phyloP scores from a whole-genome alignment of 2,113 vertebrate species.

The Petrocephalus microphthalmus region DNA sequence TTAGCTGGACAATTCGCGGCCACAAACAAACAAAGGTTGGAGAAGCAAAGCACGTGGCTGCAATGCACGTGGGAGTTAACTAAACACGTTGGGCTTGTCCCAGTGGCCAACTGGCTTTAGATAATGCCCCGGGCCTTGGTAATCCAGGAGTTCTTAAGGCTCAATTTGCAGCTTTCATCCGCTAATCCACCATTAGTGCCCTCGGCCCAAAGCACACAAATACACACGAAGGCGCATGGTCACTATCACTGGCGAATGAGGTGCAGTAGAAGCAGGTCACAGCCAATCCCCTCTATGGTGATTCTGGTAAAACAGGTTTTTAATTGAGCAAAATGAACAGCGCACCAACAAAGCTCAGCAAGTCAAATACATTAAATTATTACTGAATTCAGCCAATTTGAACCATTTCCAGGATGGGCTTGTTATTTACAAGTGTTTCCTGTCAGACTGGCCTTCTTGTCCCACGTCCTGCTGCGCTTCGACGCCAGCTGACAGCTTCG shows the following conservation, averaged over 20 bases:
- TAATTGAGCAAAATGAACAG: background rate
- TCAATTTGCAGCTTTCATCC: conserved; percentile 17
- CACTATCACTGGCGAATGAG: background rate
- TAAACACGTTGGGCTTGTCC: background rate
- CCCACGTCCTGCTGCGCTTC: background rate
- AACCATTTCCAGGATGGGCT: background rate
- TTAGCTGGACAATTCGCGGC: background rate
- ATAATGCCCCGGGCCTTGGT: background rate
- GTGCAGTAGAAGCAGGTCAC: background rate
- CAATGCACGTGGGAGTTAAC: background rate
- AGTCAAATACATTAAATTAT: background rate
- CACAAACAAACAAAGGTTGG: background rate
- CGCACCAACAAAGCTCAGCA: background rate
- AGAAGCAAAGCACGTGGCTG: background rate
- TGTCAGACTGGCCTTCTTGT: background rate
- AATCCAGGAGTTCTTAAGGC: conserved; percentile 10
- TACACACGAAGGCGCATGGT: background rate
- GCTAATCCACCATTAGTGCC: conserved; percentile 14
- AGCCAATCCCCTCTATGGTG: background rate
- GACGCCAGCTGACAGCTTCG: background rate
- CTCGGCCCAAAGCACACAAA: background rate
- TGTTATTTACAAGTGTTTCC: background rate
- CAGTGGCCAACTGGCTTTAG: background rate
- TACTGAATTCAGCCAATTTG: background rate
- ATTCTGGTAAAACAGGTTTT: background rate